Evolutionary conservation across 2,113 vertebrate species (phyloP), one percentile per base, ranked within the genome.

Genomic region (Crotophaga sulcirostris): DNA sequence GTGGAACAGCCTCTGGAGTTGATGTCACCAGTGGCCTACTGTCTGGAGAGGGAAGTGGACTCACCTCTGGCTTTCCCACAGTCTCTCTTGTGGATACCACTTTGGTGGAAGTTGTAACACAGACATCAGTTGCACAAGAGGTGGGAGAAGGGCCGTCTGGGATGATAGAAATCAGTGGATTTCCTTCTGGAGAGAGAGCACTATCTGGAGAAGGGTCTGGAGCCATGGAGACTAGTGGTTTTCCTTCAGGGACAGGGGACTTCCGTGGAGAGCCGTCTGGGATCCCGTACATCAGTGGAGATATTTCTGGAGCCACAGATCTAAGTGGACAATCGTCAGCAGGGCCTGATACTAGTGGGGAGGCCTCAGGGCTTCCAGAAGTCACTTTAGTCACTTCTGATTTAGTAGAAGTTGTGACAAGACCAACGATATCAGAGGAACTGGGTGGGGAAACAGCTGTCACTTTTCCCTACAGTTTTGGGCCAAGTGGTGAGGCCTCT

Each of bases 131-230:
- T 81, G 97, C 98, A 40, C 98, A 99, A 83, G 99, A 99, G 88
- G 95, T 97, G 59, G 98, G 97, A 91, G 98, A 98, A 94, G 98
- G 98, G 23, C 94, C 98, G 13, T 98, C 98, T 14, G 98, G 98
- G 34, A 3, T 97, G 63, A 91, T 98, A 89, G 96, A 98, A 86
- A 96, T 98, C 84, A 98, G 98, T 69, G 98, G 98, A 68, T 87
- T 97, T 94, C 89, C 93, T 83, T 98, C 98, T 91, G 97, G 97
- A 90, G 90, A 90, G 34, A 95, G 88, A 84, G 97, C 95, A 52
- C 17, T 88, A 29, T 98, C 97, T 88, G 97, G 97, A 83, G 97
- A 97, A 73, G 88, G 66, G 21, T 96, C 98, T 83, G 98, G 97
- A 95, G 93, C 88, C 33, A 54, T 89, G 13, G 96, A 97, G 38